Evolutionary conservation across 2,888 invertebrate species (phyloP).

Genomic region (Brenthis hecate): DNA sequence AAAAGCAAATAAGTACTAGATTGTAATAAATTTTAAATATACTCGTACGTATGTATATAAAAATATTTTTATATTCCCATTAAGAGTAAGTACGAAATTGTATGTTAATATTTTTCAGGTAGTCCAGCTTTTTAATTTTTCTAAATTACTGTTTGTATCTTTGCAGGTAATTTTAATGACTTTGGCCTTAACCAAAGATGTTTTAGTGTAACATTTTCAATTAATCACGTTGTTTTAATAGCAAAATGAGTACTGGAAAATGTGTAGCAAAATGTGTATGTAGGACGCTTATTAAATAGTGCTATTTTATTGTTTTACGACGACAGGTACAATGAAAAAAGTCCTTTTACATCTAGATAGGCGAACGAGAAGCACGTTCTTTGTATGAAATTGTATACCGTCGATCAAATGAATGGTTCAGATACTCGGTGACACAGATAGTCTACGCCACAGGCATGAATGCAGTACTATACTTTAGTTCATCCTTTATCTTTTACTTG

Average conservation of each 20-base stretch:
- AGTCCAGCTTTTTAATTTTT: no score
- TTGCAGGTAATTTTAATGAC: no score
- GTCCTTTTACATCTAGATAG: conserved; percentile 14
- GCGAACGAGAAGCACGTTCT: conserved; percentile 20
- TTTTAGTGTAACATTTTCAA: no score
- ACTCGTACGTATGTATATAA: no score
- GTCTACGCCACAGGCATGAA: conserved; percentile 9
- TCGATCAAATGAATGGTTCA: conserved; percentile 25
- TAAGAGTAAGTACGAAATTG: no score
- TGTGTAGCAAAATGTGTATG: background rate
- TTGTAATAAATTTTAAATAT: no score
- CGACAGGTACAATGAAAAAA: conserved; percentile 17
- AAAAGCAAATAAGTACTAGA: no score
- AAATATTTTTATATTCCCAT: no score
- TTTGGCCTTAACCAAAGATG: no score
- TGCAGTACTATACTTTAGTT: conserved; percentile 1
- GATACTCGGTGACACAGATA: conserved; percentile 24
- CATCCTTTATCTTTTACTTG: conserved; percentile 2
- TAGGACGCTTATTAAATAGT: background rate
- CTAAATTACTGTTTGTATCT: no score
- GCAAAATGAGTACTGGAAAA: background rate
- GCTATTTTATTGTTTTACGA: background rate
- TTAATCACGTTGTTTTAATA: background rate
- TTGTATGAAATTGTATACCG: conserved; percentile 25
- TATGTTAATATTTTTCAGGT: no score